Percentiles rank a stretch among this genome's conserved stretches.
phyloP scores from a whole-genome alignment of 2,888 invertebrate genomes.

The Ornithoptera priamus region DNA sequence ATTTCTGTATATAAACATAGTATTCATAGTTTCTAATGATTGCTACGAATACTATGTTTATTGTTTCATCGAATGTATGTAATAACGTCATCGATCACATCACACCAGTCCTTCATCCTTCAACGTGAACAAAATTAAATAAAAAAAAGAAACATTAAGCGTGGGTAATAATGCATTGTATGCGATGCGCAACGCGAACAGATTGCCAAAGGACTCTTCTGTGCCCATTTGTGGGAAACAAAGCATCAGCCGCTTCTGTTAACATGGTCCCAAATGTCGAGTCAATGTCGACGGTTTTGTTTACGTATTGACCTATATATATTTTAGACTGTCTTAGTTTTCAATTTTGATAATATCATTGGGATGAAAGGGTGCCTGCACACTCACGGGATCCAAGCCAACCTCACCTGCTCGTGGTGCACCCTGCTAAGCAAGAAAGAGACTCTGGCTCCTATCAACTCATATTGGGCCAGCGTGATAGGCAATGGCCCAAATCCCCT shows the following conservation, averaged over 20 bases:
- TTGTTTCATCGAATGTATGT: neutral
- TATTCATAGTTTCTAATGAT: neutral
- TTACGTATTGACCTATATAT: conserved; percentile 3
- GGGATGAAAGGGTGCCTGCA: no score
- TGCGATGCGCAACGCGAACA: conserved; percentile 20
- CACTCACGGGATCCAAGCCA: no score
- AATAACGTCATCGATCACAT: neutral
- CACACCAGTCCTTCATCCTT: neutral
- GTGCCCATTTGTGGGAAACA: conserved; percentile 17
- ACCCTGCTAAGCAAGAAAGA: no score
- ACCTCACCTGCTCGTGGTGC: no score
- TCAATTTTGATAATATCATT: neutral
- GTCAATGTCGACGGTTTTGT: neutral
- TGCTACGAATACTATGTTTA: neutral
- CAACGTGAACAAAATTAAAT: conserved; percentile 22
- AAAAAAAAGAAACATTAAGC: conserved; percentile 14
- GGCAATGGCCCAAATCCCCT: no score
- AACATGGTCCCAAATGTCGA: neutral
- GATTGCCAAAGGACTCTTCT: conserved; percentile 15
- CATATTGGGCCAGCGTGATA: no score
- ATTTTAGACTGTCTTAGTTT: neutral
- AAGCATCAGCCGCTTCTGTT: conserved; percentile 19
- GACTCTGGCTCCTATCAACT: no score
- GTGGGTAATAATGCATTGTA: conserved; percentile 23
- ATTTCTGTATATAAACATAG: no score